Evolutionary conservation across 2,888 invertebrate species (phyloP), one percentile per base, ranked within the genome.

Genomic region (Troides helena): DNA sequence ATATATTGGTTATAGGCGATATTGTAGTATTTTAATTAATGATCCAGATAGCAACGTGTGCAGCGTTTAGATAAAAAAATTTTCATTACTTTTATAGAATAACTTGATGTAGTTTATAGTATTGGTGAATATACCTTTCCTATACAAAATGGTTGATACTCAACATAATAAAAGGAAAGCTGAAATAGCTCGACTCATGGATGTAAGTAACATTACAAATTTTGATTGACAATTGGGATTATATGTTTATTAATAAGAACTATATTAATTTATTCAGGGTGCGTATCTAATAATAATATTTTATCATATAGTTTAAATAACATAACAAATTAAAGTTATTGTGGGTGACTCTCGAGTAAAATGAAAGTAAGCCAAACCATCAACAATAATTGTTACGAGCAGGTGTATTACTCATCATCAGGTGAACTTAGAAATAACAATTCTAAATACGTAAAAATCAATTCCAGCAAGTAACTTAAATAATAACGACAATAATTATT

Each of bases 111-210:
- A n/a, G 8, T 7, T 6, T 53, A n/a, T 7, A n/a, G 3, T 53
- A 53, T n/a, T 14, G n/a, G n/a, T 53, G n/a, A 53, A 53, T n/a
- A 4, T 1, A 2, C 12, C 5, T 53, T n/a, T 18, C n/a, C 6
- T 18, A 53, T 53, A 56, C 14, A 74, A 69, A 75, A 89, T 89
- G 89, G 85, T 85, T 75, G 76, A 76, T 62, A 80, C 78, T 18
- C 87, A 83, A 81, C 78, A 84, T 30, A 87, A 84, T 72, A 85
- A 81, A 69, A 79, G 83, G 72, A 78, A 85, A 72, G 84, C 83
- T 3, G 60, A 82, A 74, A 84, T 86, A 68, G 83, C 86, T 62
- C 72, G 60, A 53, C 73, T 85, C 60, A 71, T 85, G 65, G 80
- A 84, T 74, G 86, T 87, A 74, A 87, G 85, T 85, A 74, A 17